Evolutionary conservation across 2,113 vertebrate species (phyloP), one percentile per base, ranked within the genome.

Genomic region (Gallinago undulata): DNA sequence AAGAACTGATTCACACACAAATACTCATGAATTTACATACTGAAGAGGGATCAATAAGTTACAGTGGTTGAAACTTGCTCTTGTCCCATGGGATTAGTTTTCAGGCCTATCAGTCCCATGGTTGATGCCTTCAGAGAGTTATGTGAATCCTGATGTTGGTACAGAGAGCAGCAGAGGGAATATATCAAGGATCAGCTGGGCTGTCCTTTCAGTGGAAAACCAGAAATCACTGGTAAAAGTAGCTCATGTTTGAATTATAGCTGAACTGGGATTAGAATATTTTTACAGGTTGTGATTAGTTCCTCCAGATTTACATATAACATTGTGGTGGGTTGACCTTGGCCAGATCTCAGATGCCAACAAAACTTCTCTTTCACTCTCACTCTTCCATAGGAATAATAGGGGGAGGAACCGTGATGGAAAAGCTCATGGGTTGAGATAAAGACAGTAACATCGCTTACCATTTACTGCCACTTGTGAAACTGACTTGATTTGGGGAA

Each of bases 371-470:
- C 23, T 45, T 43, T 47, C 13, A 28, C 28, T 47, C 7, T 16
- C 10, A 3, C 13, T 45, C 7, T 33, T 66, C 43, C 43, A 24
- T 5, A 59, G 43, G 33, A 89, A 43, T 3, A 13, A 50, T 33
- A 11, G 14, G 2, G 1, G 17, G 14, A 60, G 19, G 11, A 62
- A 90, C 39, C 35, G 47, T 77, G 18, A 35, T 56, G 13, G 21
- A 43, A 78, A 51, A 51, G 17, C 22, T 21, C 0, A 0, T 57
- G 43, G 12, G 13, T 16, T 2, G 1, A 62, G 28, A 47, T n/a
- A 47, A 62, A 62, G n/a, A 28, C 37, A 55, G 28, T 55, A 48
- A 68, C 7, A 47, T 62, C 19, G 17, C 7, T 60, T 47, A n/a
- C 3, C 12, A 41, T 6, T 57, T 70, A 43, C 22, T 4, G 6